These are phyloP conservation scores for Sphenodon punctatus DNA, from an alignment of 2,797 vertebrate genomes.

Conservation along the genomic window DNA sequence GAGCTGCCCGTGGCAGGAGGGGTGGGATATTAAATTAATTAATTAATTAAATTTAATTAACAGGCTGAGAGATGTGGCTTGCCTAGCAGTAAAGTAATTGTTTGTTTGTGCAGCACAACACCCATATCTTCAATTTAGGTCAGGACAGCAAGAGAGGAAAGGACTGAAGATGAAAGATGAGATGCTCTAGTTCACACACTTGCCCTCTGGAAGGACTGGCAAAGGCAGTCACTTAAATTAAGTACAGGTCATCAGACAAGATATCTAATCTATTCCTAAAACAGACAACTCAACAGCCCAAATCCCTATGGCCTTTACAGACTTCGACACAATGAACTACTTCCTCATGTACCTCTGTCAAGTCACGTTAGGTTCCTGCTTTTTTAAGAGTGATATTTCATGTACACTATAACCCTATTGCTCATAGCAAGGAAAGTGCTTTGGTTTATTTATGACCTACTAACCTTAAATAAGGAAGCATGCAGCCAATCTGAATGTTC, in stretches of 20 bases:
- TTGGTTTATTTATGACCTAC: constrained; percentile 79
- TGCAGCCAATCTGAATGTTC: constrained; percentile 45
- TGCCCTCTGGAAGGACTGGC: constrained; percentile 76
- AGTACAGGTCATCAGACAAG: constrained; percentile 85
- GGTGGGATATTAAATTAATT: too few relatives aligned
- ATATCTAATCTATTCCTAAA: constrained; percentile 74
- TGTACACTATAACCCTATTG: constrained; percentile 62
- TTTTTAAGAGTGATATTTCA: constrained; percentile 65
- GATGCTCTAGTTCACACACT: constrained; percentile 81
- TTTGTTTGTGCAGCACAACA: constrained; percentile 52
- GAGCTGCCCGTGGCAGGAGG: too few relatives aligned
- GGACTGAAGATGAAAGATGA: constrained; percentile 67
- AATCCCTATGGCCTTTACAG: constrained; percentile 76
- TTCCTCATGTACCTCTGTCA: constrained; percentile 83
- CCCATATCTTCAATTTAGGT: constrained; percentile 83
- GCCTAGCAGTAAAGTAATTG: neutral
- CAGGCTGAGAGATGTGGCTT: neutral
- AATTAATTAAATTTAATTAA: too few relatives aligned
- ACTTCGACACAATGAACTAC: constrained; percentile 58
- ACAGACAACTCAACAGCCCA: constrained; percentile 67
- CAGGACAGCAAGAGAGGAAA: constrained; percentile 78
- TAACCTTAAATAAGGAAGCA: constrained; percentile 65
- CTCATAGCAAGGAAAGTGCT: constrained; percentile 73
- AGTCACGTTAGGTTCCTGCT: constrained; percentile 71
- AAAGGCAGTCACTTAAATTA: constrained; percentile 91